These are phyloP conservation scores for Mystacides longicornis DNA, from an alignment of 2,888 invertebrate genomes.

Conservation along the genomic window DNA sequence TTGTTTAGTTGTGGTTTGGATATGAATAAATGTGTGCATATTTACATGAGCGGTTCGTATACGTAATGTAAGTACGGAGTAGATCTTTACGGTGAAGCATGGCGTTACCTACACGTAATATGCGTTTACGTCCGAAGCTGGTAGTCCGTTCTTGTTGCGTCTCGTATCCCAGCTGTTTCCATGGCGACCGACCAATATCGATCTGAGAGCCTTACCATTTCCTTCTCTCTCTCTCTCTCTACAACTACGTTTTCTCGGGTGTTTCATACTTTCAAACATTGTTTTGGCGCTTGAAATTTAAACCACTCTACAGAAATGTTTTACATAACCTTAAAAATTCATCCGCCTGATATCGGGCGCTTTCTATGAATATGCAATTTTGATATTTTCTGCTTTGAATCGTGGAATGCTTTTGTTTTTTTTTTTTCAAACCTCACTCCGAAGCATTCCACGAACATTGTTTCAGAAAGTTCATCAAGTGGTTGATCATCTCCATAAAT, in stretches of 20 bases:
- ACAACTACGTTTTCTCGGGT: background rate
- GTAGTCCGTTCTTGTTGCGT: conserved; percentile 12
- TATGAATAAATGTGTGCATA: no score
- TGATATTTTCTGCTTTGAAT: no score
- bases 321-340: no score
- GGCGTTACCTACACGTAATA: background rate
- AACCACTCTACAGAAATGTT: background rate
- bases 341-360: no score
- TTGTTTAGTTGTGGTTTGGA: no score
- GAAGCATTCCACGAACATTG: background rate
- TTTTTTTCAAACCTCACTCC: no score
- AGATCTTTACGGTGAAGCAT: no score
- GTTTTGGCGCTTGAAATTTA: background rate
- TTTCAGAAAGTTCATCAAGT: conserved; percentile 1
- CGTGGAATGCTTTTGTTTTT: no score
- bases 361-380: no score
- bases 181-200: conserved; percentile 17
- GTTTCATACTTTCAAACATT: background rate
- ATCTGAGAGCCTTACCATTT: conserved; percentile 3
- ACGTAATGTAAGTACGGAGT: no score
- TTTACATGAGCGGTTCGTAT: no score
- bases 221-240: conserved; percentile 9
- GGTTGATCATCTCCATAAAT: background rate
- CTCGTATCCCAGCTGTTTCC: conserved; percentile 17
- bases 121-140: background rate